Base-by-base conservation (phyloP, 2,797 vertebrate genomes). In the Acanthurus tractus region DNA sequence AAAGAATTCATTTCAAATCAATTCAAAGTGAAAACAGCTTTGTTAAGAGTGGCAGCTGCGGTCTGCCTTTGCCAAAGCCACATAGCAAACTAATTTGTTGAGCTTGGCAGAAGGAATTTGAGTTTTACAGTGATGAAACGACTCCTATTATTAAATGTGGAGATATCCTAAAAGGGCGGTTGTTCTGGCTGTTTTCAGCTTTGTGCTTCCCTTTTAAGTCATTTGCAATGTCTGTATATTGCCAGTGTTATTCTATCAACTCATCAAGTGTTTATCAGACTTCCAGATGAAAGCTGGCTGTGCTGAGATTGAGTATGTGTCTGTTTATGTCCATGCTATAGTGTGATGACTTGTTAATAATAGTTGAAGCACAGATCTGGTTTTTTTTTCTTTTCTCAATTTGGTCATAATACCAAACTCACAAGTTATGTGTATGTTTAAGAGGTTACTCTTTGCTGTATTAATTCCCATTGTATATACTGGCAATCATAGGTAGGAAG, bases 1-100 rank as follows among this genome's bases (percentile, higher is more conserved):
- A 25, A 36, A 68, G 36, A 49, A 48, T 76, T 76, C 40, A 78
- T 25, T 64, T 86, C 49, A 46, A 34, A 74, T 74, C 46, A 63
- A 18, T 66, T 71, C 59, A 62, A 70, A 70, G 67, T 45, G 76
- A 82, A 83, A 79, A 75, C 76, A 50, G 74, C 63, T 81, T 72
- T 71, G 55, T 86, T 84, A 73, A 36, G n/a, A 2, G 5, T 58
- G 65, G 76, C 83, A 71, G 80, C 85, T 67, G 58, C 0, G 23
- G 38, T 36, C 22, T 0, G 42, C 74, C 20, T 58, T 56, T 74
- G 88, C 81, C 83, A 74, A 78, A 76, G 42, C 54, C 13, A 29
- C 78, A 78, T 65, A 76, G 69, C 74, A 44, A 78, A 64, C 77
- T 78, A 49, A 72, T 78, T 52, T 65, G 56, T 84, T n/a, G 1